Base-by-base conservation (phyloP, 2,888 invertebrate species). In the Acronicta alni region DNA sequence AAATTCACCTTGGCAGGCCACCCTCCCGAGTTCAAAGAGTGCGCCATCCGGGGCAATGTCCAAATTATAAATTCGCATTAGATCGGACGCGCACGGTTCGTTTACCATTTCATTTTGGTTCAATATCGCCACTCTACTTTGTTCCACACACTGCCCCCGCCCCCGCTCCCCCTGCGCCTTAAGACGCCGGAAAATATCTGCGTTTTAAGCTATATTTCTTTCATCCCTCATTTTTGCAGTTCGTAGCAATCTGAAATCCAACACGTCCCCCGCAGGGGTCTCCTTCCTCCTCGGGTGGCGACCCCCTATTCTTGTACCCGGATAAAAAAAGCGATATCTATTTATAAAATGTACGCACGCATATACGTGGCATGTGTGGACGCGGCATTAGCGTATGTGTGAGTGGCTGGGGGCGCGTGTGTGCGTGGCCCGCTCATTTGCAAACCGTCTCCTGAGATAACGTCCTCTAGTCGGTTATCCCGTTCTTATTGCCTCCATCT, bases 181-280 rank as follows among this genome's bases (percentile, higher is more conserved):
- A 94, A 93, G 93, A 93, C 92, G 93, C 91, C 93, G 92, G 92
- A 92, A 93, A 94, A 93, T 94, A 94, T 94, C 94, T 94, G 94
- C 94, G 94, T 94, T 94, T 94, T 94, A 94, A 94, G 94, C 94
- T 94, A 94, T 94, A 94, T 94, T 94, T 94, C 94, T 94, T 94
- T 94, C 94, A 94, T 94, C 94, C 94, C 94, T 94, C 94, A 94
- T 94, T 94, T 94, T 94, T 94, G 94, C 94, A 94, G 94, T 94
- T 94, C 93, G 94, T 93, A 94, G 94, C 94, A 94, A 94, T 94
- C 94, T 94, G 94, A 93, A 94, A 93, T 92, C 94, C 94, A 93
- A 93, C 93, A 93, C 94, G 93, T 92, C 94, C 92, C 93, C 93
- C 91, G 90, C 90, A 85, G 91, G 90, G 92, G 88, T 82, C 83